phyloP scores from a whole-genome alignment of 2,797 vertebrate species.

The Pseudopleuronectes americanus region DNA sequence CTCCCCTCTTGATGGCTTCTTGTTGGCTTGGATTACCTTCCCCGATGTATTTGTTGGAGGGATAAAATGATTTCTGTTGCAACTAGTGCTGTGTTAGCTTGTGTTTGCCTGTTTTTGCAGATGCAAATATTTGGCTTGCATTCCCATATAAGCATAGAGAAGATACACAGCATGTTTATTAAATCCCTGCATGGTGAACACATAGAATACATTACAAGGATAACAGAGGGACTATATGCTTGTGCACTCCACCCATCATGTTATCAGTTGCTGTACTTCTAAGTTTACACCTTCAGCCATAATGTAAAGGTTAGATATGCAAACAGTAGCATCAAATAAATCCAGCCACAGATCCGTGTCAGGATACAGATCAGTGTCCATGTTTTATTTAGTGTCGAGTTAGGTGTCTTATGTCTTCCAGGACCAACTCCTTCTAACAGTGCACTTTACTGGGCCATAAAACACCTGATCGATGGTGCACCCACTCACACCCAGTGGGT shows the following conservation, averaged over 20 bases:
- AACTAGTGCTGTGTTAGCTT: slow-evolving; percentile 31
- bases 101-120: slow-evolving; percentile 31
- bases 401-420: neutral
- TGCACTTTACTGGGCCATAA: neutral
- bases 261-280: neutral
- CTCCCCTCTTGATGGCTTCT: slow-evolving; percentile 57
- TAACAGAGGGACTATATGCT: neutral
- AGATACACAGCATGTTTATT: neutral
- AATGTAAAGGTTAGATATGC: neutral
- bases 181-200: neutral
- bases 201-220: neutral
- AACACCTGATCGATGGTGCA: neutral
- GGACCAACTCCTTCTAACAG: neutral
- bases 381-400: neutral
- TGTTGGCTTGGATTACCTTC: slow-evolving; percentile 50
- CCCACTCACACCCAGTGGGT: neutral
- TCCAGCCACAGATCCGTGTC: too few species aligned
- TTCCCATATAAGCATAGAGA: neutral
- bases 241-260: neutral
- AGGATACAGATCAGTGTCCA: neutral
- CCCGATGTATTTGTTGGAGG: slow-evolving; percentile 54
- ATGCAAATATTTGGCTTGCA: slow-evolving; percentile 35
- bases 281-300: neutral
- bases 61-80: slow-evolving; percentile 69
- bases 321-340: neutral